Base-by-base conservation (phyloP, 1,140 invertebrate species). In the Condylostylus longicornis region DNA sequence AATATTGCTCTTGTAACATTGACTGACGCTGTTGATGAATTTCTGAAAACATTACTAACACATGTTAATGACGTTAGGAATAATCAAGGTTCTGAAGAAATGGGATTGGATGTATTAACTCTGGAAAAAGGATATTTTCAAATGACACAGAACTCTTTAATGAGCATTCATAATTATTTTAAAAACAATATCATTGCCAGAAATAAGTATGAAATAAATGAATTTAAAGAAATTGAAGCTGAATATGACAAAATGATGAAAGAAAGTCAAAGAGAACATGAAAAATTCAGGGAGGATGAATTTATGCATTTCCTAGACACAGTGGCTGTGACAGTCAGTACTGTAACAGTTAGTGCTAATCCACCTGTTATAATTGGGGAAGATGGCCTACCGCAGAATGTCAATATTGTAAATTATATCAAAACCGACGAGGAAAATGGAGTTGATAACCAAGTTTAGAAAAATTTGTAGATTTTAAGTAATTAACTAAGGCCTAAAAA, bases 161-260 rank as follows among this genome's bases (percentile, higher is more conserved):
- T 49, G 2, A 46, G 51, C 13, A 44, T 59, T n/a, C 56, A 59
- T 18, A 57, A 59, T 38, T 58, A 58, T 18, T 59, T 57, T 38
- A 58, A 59, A 34, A 56, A 58, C 40, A 51, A 58, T 39, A 45
- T 59, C 18, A 49, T 59, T n/a, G 39, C 47, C 10, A 35, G 54
- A 9, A 59, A 59, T 39, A 46, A 51, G 0, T 40, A 38, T 4
- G 56, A 59, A 38, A 59, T 59, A 3, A 45, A 35, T 1, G 53
- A 58, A 39, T 59, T 58, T 28, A 52, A 52, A 25, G 48, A 47
- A 15, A 54, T 54, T 13, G 39, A 49, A 7, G 48, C 51, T 27
- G 56, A 59, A 28, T 59, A 59, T 40, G 53, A 59, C 14, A 57
- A 59, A 41, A 37, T 59, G 22, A 56, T 54, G 54, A 56, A 59